Evolutionary conservation across 1,140 invertebrate species (phyloP).

Genomic region (Branchinecta lindahli): DNA sequence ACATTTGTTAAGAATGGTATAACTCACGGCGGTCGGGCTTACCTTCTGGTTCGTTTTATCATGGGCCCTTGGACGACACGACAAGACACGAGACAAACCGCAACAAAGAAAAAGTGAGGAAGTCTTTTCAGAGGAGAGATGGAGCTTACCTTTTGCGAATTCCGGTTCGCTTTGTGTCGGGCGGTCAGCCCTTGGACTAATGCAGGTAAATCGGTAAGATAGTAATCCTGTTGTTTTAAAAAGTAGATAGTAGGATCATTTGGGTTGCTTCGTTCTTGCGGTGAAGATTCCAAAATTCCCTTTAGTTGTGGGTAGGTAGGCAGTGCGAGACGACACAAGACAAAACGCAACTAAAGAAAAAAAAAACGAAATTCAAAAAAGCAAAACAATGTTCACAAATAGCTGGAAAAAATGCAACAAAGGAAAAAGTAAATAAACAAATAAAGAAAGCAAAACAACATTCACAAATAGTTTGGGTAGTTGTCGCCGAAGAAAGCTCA

Average conservation of each 20-base stretch:
- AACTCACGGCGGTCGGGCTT: no score
- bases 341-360: background rate
- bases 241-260: no score
- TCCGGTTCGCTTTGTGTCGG: no score
- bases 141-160: no score
- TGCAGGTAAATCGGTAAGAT: no score
- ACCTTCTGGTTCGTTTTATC: background rate
- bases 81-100: background rate
- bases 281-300: no score
- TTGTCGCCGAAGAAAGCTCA: no score
- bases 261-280: no score
- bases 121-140: no score
- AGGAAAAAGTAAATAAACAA: background rate
- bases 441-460: background rate
- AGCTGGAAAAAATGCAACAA: background rate
- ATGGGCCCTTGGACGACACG: background rate
- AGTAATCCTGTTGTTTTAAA: no score
- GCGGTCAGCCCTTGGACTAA: no score
- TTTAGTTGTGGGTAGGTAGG: background rate
- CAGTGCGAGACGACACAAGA: background rate
- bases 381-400: background rate
- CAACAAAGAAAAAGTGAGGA: background rate
- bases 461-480: background rate
- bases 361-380: constrained; percentile 2
- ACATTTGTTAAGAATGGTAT: no score